Percentiles rank a stretch among this genome's conserved stretches.
phyloP scores from a whole-genome alignment of 2,113 vertebrate genomes.

The Petrocephalus zakoni region DNA sequence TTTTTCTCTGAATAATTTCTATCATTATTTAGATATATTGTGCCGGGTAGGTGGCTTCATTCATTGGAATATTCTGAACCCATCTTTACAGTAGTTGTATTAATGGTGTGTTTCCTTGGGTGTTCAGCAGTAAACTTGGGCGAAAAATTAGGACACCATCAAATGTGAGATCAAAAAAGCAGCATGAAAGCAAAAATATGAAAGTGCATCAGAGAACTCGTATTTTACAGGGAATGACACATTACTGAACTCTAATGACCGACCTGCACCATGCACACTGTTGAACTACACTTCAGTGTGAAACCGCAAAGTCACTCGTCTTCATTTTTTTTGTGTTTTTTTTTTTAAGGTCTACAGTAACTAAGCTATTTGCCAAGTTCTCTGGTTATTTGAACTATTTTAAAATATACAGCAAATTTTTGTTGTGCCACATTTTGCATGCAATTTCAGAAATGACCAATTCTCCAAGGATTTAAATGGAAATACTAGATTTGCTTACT shows the following conservation, averaged over 20 bases:
- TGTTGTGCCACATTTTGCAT: background rate
- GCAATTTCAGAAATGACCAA: background rate
- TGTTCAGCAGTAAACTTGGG: background rate
- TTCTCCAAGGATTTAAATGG: background rate
- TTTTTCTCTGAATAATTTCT: background rate
- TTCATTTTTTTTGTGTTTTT: background rate
- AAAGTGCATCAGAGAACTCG: background rate
- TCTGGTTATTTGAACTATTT: background rate
- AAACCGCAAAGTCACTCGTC: background rate
- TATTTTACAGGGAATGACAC: background rate
- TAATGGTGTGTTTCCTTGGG: background rate
- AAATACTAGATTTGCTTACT: background rate
- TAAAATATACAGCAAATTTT: background rate
- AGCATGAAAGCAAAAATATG: slow-evolving; percentile 9
- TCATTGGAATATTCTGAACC: background rate
- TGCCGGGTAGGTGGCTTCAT: background rate
- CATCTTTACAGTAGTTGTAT: background rate
- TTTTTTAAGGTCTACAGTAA: background rate
- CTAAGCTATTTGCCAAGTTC: background rate
- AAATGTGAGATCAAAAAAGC: background rate
- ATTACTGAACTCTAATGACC: slow-evolving; percentile 9
- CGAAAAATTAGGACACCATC: background rate
- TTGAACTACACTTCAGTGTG: background rate
- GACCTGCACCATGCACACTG: background rate
- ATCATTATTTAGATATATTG: background rate